phyloP scores from a whole-genome alignment of 1,140 invertebrate genomes.

The Hylaeus volcanicus region DNA sequence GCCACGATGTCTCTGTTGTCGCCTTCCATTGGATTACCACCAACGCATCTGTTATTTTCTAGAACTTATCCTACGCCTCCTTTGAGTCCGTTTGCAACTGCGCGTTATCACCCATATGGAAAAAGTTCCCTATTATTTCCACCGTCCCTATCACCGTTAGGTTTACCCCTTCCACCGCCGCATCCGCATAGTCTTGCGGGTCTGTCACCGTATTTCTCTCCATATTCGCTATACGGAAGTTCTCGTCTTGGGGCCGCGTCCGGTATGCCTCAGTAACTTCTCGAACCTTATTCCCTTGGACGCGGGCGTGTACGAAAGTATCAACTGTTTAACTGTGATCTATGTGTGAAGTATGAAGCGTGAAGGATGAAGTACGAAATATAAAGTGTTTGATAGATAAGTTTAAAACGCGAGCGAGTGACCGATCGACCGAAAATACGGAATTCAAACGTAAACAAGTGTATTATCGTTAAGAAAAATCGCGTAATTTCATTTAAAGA shows the following conservation, averaged over 20 bases:
- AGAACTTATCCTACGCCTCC: slow-evolving; percentile 93
- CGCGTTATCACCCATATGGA: slow-evolving; percentile 92
- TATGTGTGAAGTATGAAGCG: slow-evolving; percentile 8
- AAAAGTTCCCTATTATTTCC: slow-evolving; percentile 85
- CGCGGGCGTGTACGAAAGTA: slow-evolving; percentile 1
- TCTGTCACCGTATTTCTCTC: slow-evolving; percentile 89
- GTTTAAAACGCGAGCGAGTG: background rate
- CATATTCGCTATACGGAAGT: slow-evolving; percentile 90
- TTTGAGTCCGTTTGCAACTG: slow-evolving; percentile 88
- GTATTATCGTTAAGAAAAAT: background rate
- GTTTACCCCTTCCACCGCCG: slow-evolving; percentile 83
- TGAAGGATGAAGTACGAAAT: too few species aligned
- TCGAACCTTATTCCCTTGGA: background rate
- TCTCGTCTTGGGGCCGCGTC: slow-evolving; percentile 88
- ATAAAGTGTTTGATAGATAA: background rate
- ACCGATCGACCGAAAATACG: background rate
- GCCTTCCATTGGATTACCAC: slow-evolving; percentile 79
- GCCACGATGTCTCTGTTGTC: slow-evolving; percentile 81
- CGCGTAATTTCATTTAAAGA: slow-evolving; percentile 19
- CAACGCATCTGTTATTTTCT: slow-evolving; percentile 86
- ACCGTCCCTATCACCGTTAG: slow-evolving; percentile 82
- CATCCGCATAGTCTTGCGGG: slow-evolving; percentile 82
- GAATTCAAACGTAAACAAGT: background rate
- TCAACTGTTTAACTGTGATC: slow-evolving; percentile 59
- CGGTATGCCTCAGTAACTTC: slow-evolving; percentile 82